phyloP scores from a whole-genome alignment of 2,113 vertebrate species.

The Trichechus manatus region DNA sequence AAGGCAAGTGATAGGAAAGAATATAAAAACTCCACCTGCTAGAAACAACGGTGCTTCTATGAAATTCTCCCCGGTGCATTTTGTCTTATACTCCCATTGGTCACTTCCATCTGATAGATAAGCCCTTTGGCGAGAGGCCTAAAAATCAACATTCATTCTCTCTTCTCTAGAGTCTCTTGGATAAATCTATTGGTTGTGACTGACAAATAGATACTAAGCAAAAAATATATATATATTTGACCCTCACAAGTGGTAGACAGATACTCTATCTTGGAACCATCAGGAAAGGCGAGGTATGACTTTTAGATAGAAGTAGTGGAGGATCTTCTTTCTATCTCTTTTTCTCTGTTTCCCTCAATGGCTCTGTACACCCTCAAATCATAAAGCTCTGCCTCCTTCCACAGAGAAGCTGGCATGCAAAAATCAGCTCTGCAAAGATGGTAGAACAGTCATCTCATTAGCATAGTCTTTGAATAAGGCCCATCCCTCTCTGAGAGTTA shows the following conservation, averaged over 20 bases:
- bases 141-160: neutral
- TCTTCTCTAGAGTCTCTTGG: conserved; percentile 15
- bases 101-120: neutral
- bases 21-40: conserved; percentile 2
- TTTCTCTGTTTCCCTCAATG: neutral
- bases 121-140: conserved; percentile 16
- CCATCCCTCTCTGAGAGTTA: neutral
- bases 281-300: neutral
- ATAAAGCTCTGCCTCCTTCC: neutral
- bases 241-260: neutral
- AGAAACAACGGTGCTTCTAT: conserved; percentile 32
- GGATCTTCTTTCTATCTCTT: neutral
- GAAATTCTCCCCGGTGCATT: conserved; percentile 39
- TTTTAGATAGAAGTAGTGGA: neutral
- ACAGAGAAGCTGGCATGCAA: neutral
- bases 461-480: neutral
- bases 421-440: no score
- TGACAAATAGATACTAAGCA: neutral
- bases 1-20: neutral
- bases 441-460: neutral
- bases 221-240: neutral
- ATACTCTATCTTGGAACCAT: neutral
- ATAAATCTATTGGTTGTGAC: neutral
- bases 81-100: conserved; percentile 47
- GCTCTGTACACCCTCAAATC: neutral